Conservation (phyloP, 1,140 invertebrate genomes). For the Drosophila elegans region DNA sequence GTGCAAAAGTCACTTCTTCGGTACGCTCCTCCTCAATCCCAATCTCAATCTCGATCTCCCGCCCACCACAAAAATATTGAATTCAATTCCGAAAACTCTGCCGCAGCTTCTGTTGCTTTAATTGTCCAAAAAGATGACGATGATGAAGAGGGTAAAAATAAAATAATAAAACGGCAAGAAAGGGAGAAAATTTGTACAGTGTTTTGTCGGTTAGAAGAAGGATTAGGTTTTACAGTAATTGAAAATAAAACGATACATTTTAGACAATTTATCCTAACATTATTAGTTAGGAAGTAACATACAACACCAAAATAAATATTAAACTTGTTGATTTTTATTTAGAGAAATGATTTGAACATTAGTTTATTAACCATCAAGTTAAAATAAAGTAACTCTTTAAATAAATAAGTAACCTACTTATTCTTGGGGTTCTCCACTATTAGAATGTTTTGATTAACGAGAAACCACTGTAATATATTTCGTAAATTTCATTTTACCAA, state of each 20-base stretch:
- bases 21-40: conserved; percentile 5
- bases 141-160: conserved; percentile 37
- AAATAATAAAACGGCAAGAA: conserved; percentile 16
- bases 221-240: too few species aligned
- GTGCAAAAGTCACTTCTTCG: conserved; percentile 62
- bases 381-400: too few species aligned
- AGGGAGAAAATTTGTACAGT: conserved; percentile 16
- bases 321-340: too few species aligned
- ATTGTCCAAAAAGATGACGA: conserved; percentile 38
- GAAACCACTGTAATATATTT: conserved; percentile 51
- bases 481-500: conserved; percentile 79
- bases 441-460: background rate
- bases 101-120: conserved; percentile 53
- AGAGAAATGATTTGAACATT: too few species aligned
- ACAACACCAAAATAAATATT: too few species aligned
- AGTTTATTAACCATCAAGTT: too few species aligned
- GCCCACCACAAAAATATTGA: conserved; percentile 59
- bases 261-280: background rate
- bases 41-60: conserved; percentile 2
- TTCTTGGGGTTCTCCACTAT: too few species aligned
- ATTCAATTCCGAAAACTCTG: conserved; percentile 62
- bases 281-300: too few species aligned
- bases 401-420: too few species aligned
- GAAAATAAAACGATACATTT: background rate
- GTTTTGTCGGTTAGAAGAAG: background rate